Percentiles rank a stretch among this genome's conserved stretches.
Conservation (phyloP, 2,888 invertebrate species). For the Argyresthia albistria region DNA sequence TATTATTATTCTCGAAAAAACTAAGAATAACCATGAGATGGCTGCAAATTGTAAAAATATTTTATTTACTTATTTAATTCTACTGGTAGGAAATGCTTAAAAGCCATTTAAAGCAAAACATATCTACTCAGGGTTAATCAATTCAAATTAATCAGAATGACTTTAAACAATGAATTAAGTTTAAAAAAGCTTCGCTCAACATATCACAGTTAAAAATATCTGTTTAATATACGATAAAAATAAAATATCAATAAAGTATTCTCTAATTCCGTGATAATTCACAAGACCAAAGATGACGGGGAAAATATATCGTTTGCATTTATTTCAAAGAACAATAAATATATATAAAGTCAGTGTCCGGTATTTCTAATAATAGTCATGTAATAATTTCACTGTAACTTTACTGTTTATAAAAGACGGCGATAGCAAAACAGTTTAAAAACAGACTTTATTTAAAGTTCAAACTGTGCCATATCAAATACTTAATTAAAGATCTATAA, state of each 20-base stretch:
- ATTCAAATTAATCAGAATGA: slow-evolving; percentile 9
- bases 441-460: slow-evolving; percentile 14
- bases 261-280: slow-evolving; percentile 65
- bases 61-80: slow-evolving; percentile 53
- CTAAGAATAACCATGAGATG: slow-evolving; percentile 69
- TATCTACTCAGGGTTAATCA: slow-evolving; percentile 56
- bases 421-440: slow-evolving; percentile 16
- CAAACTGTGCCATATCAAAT: slow-evolving; percentile 37
- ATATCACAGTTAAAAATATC: slow-evolving; percentile 55
- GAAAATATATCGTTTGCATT: slow-evolving; percentile 46
- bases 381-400: no score
- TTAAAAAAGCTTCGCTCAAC: slow-evolving; percentile 28
- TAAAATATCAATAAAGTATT: slow-evolving; percentile 13
- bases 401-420: no score
- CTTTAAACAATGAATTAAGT: slow-evolving; percentile 12
- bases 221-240: slow-evolving; percentile 15
- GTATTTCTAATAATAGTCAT: no score
- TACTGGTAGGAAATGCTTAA: slow-evolving; percentile 58
- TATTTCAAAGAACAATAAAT: slow-evolving; percentile 29
- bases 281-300: slow-evolving; percentile 62
- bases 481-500: slow-evolving; percentile 12
- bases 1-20: slow-evolving; percentile 32
- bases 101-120: slow-evolving; percentile 44
- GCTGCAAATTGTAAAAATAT: slow-evolving; percentile 64
- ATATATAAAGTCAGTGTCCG: slow-evolving; percentile 20